phyloP scores from a whole-genome alignment of 2,888 invertebrate genomes.

The Nymphalis c-album region DNA sequence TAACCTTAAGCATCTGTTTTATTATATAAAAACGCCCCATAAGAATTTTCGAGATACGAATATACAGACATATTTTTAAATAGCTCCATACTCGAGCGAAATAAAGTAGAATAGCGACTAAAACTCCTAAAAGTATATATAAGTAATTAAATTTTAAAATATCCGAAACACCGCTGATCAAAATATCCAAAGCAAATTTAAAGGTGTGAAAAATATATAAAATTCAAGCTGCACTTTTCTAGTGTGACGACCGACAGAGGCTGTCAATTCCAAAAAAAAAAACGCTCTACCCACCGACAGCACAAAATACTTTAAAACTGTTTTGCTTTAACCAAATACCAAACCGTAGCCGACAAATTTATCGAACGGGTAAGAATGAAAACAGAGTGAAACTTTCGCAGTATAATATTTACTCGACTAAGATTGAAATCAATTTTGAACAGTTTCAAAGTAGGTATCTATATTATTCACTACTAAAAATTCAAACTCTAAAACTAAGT shows the following conservation, averaged over 20 bases:
- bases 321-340: not conserved
- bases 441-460: not conserved
- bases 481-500: too few relatives aligned
- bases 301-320: not conserved
- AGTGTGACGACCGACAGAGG: not conserved
- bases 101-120: too few relatives aligned
- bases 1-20: too few relatives aligned
- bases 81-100: too few relatives aligned
- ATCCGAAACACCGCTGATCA: not conserved
- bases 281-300: not conserved
- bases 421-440: constrained; percentile 5
- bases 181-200: not conserved
- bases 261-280: not conserved
- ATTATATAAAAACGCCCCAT: too few relatives aligned
- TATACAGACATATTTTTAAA: too few relatives aligned
- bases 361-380: not conserved
- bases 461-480: not conserved
- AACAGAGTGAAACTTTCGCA: constrained; percentile 1
- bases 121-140: too few relatives aligned
- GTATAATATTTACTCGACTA: constrained; percentile 1
- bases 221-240: not conserved
- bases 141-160: not conserved
- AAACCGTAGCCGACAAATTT: constrained; percentile 6
- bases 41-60: too few relatives aligned
- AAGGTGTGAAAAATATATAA: constrained; percentile 2